Conservation (phyloP, 1,140 invertebrate genomes). For the Drosophila novamexicana region DNA sequence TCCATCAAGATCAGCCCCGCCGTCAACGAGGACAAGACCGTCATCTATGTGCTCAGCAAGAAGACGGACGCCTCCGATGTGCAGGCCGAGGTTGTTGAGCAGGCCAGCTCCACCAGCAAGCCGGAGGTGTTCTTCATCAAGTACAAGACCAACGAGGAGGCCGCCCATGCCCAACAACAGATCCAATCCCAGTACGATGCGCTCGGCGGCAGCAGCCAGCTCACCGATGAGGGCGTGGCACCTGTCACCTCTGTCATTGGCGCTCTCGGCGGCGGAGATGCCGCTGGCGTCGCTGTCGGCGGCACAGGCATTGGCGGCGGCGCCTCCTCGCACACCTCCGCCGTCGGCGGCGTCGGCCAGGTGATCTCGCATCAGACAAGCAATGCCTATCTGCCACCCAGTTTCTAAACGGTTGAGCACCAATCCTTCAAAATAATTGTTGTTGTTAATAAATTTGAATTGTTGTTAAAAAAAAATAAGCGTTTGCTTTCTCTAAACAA, state of each 20-base stretch:
- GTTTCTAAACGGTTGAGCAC: conserved; percentile 75
- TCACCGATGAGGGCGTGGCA: conserved; percentile 80
- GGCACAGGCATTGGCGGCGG: conserved; percentile 26
- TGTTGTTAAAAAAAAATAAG: conserved; percentile 62
- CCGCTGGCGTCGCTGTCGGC: conserved; percentile 13
- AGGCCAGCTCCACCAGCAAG: conserved; percentile 87
- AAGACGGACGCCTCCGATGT: conserved; percentile 84
- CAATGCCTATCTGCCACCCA: conserved; percentile 82
- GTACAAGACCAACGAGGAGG: conserved; percentile 89
- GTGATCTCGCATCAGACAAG: conserved; percentile 30
- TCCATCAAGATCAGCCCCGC: conserved; percentile 87
- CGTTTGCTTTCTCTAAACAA: conserved; percentile 2
- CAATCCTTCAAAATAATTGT: conserved; percentile 11
- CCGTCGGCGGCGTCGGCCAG: conserved; percentile 35
- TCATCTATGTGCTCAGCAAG: conserved; percentile 94
- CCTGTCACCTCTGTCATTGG: conserved; percentile 82
- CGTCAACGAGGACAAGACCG: conserved; percentile 92
- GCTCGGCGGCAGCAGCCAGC: conserved; percentile 76
- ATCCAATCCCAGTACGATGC: conserved; percentile 83
- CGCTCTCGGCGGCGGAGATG: conserved; percentile 62
- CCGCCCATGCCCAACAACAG: conserved; percentile 79
- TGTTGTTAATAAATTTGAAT: conserved; percentile 69
- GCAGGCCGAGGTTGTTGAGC: conserved; percentile 73
- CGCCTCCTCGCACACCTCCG: too few species aligned
- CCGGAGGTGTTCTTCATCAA: conserved; percentile 91